These are phyloP conservation scores for Heterocephalus glaber DNA, from an alignment of 2,113 vertebrate species.

Conservation along the genomic window DNA sequence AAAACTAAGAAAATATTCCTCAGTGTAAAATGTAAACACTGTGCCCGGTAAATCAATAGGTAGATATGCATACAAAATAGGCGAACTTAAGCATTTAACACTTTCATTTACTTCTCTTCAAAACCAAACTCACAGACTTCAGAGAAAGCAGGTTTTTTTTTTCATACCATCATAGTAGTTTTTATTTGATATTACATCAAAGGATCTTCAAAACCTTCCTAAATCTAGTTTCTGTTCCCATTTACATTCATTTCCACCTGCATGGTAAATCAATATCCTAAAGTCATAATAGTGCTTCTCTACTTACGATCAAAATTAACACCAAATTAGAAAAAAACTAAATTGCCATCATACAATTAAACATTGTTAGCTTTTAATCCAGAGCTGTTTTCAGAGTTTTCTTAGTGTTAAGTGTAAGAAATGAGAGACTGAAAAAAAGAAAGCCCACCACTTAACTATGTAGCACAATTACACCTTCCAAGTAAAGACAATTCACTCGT, in stretches of 20 bases:
- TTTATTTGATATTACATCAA: conserved; percentile 45
- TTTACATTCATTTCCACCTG: conserved; percentile 28
- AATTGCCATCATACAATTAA: not conserved
- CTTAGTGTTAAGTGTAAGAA: conserved; percentile 53
- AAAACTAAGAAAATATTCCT: conserved; percentile 55
- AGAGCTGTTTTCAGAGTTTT: conserved; percentile 29
- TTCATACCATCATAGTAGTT: conserved; percentile 1
- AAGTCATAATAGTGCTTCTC: not conserved
- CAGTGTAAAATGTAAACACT: conserved; percentile 69
- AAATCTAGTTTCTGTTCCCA: conserved; percentile 20
- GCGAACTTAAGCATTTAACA: conserved; percentile 56
- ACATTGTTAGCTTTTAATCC: not conserved
- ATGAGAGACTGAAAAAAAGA: not conserved
- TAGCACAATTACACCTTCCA: not conserved
- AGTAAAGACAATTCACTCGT: not conserved
- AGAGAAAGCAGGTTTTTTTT: conserved; percentile 53
- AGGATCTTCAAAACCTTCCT: conserved; percentile 40
- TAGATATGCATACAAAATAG: conserved; percentile 53
- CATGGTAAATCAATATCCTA: not conserved
- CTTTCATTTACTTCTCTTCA: conserved; percentile 50
- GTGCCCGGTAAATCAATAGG: conserved; percentile 36
- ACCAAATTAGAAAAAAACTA: conserved; percentile 20
- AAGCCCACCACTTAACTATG: not conserved
- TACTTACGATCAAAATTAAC: conserved; percentile 23
- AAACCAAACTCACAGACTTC: conserved; percentile 39